Evolutionary conservation across 2,113 vertebrate genomes (phyloP).

Genomic region (Pedetes capensis): DNA sequence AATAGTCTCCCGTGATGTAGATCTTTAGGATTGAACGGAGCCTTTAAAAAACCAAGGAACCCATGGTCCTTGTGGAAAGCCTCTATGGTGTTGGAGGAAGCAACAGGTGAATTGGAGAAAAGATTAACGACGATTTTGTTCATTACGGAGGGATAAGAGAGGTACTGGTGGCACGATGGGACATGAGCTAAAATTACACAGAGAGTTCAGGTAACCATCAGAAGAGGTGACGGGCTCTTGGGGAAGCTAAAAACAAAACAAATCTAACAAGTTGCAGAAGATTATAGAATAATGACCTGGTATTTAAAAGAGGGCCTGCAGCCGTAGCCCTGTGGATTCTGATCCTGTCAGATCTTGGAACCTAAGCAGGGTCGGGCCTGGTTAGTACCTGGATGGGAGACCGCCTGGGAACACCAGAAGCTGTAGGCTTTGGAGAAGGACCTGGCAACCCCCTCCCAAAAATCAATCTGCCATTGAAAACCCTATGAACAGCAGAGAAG

Average conservation of each 20-base stretch:
- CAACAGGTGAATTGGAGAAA: background rate
- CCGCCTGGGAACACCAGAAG: too few relatives aligned
- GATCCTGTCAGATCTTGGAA: too few relatives aligned
- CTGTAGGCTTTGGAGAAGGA: too few relatives aligned
- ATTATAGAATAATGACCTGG: background rate
- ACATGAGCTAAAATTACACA: conserved; percentile 16
- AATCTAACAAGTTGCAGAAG: background rate
- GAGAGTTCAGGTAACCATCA: background rate
- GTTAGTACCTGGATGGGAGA: too few relatives aligned
- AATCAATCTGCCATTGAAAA: too few relatives aligned
- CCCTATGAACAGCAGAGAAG: too few relatives aligned
- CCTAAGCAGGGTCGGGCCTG: too few relatives aligned
- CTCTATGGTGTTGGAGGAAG: background rate
- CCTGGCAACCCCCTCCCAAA: too few relatives aligned
- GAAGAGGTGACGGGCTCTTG: background rate
- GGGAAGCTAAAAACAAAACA: background rate
- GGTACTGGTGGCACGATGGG: background rate
- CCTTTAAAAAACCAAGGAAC: background rate
- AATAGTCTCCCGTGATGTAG: fast-evolving
- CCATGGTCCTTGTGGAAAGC: too few relatives aligned
- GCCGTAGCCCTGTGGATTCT: too few relatives aligned
- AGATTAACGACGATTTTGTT: background rate
- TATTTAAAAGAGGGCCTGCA: conserved; percentile 29
- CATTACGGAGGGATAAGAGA: background rate
- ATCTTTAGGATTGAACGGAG: background rate